phyloP scores from a whole-genome alignment of 2,888 invertebrate species.

The Nipponacmea schrenckii region DNA sequence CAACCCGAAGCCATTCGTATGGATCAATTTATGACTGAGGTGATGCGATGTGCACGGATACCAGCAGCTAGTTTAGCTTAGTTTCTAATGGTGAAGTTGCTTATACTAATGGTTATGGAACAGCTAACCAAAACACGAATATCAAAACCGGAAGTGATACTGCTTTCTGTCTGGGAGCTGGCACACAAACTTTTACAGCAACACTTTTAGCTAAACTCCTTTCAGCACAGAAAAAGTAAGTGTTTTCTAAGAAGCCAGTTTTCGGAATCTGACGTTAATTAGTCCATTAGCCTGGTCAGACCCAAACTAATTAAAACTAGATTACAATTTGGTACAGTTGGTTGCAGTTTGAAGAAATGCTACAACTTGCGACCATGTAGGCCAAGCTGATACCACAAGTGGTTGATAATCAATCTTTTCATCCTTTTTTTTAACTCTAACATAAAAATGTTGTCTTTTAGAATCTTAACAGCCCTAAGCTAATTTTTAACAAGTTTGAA shows the following conservation, averaged over 20 bases:
- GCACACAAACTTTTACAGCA: slow-evolving; percentile 43
- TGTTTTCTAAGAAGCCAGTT: neutral
- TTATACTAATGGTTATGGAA: slow-evolving; percentile 32
- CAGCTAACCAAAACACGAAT: slow-evolving; percentile 14
- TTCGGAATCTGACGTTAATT: too few species aligned
- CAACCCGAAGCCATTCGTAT: slow-evolving; percentile 8
- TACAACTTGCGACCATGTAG: too few species aligned
- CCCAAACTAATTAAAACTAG: too few species aligned
- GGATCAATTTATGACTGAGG: slow-evolving; percentile 19
- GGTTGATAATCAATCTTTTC: too few species aligned
- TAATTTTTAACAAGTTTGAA: too few species aligned
- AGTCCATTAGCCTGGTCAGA: too few species aligned
- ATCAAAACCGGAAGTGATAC: slow-evolving; percentile 24
- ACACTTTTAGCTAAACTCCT: slow-evolving; percentile 39
- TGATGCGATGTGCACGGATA: slow-evolving; percentile 25
- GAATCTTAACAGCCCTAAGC: too few species aligned
- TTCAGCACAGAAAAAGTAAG: slow-evolving; percentile 35
- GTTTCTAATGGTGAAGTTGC: slow-evolving; percentile 29
- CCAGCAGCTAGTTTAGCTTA: slow-evolving; percentile 28
- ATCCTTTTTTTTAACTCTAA: too few species aligned
- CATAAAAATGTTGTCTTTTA: too few species aligned
- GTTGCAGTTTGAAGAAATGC: too few species aligned
- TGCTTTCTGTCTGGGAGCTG: slow-evolving; percentile 41
- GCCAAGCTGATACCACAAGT: too few species aligned
- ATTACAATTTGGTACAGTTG: too few species aligned